Evolutionary conservation across 2,888 invertebrate species (phyloP), one percentile per base, ranked within the genome.

Genomic region (Sericinus montela): DNA sequence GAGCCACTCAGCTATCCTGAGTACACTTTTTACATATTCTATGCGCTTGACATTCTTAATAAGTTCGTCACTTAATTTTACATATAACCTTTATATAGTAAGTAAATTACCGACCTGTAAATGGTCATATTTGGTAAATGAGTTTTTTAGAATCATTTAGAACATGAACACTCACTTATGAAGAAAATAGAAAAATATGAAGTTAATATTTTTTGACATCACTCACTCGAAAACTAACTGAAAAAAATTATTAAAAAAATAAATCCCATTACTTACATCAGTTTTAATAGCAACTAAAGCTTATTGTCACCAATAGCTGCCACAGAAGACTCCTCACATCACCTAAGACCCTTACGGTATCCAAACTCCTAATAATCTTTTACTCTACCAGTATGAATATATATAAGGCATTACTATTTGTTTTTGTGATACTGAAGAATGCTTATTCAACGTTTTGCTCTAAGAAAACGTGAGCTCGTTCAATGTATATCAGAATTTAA

Each of bases 381-480:
- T 9, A 13, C 10, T 42, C 11, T 45, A 14, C 14, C 7, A 29
- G 14, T 40, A 2, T 29, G 29, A 40, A 36, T 49, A 49, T n/a
- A n/a, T 49, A 49, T 49, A 49, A 35, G n/a, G 35, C 40, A 36
- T 7, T 19, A 23, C 36, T 11, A 14, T 29, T 45, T 45, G 28
- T 40, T 49, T 35, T 14, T 40, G 2, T 47, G 15, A 23, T 16
- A 14, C 9, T 13, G 11, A 48, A 48, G 25, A 38, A 35, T 45
- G 49, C 36, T 36, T 7, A 41, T 40, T 49, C 43, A 11, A 40
- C 35, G 9, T 32, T 37, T 38, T n/a, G 7, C 1, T n/a, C 15
- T 13, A 2, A 35, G 11, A 5, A 13, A 19, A 49, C 49, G 49
- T 49, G 49, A 49, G 49, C 15, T 29, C 19, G 34, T 45, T 32